phyloP scores from a whole-genome alignment of 2,797 vertebrate species.

The Macropodus opercularis region DNA sequence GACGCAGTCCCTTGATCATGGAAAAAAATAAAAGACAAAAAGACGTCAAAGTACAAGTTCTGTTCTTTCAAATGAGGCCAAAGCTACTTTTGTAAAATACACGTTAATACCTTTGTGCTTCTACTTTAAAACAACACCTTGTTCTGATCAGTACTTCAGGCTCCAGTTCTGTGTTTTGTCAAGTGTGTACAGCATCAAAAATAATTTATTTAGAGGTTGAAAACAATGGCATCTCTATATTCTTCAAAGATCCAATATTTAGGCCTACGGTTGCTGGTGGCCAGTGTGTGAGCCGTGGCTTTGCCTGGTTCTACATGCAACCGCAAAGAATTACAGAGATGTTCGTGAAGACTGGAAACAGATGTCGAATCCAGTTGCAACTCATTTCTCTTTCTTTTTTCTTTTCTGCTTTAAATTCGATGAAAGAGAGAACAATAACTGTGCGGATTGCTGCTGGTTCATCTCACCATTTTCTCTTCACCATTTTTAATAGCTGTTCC shows the following conservation, averaged over 20 bases:
- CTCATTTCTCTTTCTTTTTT: not conserved
- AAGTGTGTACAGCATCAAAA: not conserved
- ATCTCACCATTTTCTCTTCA: not conserved
- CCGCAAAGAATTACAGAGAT: not conserved
- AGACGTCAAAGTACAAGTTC: conserved; percentile 25
- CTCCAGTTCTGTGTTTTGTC: not conserved
- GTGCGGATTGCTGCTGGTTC: not conserved
- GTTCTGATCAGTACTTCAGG: not conserved
- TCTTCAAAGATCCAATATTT: not conserved
- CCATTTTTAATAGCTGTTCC: conserved; percentile 6
- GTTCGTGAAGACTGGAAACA: not conserved
- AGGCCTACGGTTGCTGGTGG: too few species aligned
- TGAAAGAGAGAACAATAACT: not conserved
- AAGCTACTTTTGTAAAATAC: not conserved
- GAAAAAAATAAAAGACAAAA: conserved; percentile 82
- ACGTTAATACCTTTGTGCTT: not conserved
- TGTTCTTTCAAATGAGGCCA: conserved; percentile 11
- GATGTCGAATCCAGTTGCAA: not conserved
- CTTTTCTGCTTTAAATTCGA: conserved; percentile 10
- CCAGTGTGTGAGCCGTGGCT: not conserved
- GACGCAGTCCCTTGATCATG: conserved; percentile 76
- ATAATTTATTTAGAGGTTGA: not conserved
- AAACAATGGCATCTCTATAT: not conserved
- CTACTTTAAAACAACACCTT: not conserved
- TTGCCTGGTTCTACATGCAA: not conserved